Evolutionary conservation across 2,888 invertebrate species (phyloP), one percentile per base, ranked within the genome.

Genomic region (Branchipolynoe longqiensis): DNA sequence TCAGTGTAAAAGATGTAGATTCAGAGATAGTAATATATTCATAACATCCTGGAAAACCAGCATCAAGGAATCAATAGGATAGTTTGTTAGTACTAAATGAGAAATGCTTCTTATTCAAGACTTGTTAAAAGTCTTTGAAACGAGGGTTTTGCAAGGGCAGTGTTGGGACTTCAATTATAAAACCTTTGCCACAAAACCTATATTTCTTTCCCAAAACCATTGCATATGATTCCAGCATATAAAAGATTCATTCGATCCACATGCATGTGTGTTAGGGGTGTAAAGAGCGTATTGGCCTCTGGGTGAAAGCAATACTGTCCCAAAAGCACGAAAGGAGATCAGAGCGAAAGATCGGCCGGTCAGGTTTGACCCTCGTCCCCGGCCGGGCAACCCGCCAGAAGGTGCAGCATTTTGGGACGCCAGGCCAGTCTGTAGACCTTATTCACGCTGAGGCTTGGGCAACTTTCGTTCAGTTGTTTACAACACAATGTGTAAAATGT

Each of bases 341-440:
- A 1, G 12, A 8, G 36, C 69, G 69, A 69, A 69, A 69, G 69
- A 69, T 6, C 18, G 12, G 25, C 25, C 12, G 62, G n/a, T 33
- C 1, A 38, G 38, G 22, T 33, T 36, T 36, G 12, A 33, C 33
- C 12, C 69, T 22, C 14, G 36, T 12, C 69, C 31, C n/a, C 14
- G 25, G 25, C 31, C 25, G 25, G 62, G 25, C 25, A 28, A n/a
- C 31, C 25, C 31, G 62, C 28, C 62, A 62, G 62, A 31, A 62
- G 18, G 33, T 3, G 69, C 33, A 36, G 12, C 33, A 14, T 69
- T 69, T 69, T 69, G 69, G 69, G 69, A 69, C 69, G 36, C 69
- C 69, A 69, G 69, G 69, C 69, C 69, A 69, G 12, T 38, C 12
- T n/a, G n/a, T n/a, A n/a, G n/a, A n/a, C n/a, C n/a, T n/a, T n/a